A percentile compares a stretch with the other conserved stretches of the same genome.
phyloP scores from a whole-genome alignment of 2,797 vertebrate species.

The Bucorvus abyssinicus region DNA sequence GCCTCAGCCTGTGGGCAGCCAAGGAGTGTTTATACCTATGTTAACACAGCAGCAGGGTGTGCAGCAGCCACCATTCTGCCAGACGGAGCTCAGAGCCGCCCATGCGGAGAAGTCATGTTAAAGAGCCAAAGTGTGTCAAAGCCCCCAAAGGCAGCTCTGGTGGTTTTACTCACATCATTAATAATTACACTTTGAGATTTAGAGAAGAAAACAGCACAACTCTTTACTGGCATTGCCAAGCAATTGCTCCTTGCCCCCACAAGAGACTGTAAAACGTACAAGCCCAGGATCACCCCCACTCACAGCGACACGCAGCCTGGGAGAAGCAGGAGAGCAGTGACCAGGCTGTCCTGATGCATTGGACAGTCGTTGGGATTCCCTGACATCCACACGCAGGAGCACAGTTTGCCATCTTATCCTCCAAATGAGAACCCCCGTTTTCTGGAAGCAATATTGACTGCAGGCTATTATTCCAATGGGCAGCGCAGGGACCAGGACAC shows the following conservation, averaged over 20 bases:
- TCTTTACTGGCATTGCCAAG: background rate
- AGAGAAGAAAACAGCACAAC: background rate
- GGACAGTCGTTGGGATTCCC: background rate
- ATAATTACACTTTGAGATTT: background rate
- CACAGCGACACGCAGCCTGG: background rate
- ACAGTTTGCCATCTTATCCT: background rate
- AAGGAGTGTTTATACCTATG: background rate
- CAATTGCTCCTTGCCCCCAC: background rate
- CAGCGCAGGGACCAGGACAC: background rate
- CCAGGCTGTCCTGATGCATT: fast-evolving
- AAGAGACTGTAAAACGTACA: fast-evolving
- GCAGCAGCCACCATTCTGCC: background rate
- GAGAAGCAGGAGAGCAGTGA: background rate
- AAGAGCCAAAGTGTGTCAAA: background rate
- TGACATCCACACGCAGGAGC: background rate
- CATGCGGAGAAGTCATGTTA: background rate
- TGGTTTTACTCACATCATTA: background rate
- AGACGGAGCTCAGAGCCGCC: background rate
- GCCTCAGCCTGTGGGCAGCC: background rate
- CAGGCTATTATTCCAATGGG: background rate
- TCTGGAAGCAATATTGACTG: background rate
- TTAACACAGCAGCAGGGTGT: background rate
- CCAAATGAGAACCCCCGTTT: background rate
- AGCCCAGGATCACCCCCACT: background rate
- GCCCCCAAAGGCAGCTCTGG: background rate